phyloP scores from a whole-genome alignment of 2,888 invertebrate species.

The Chrysodeixis includens region DNA sequence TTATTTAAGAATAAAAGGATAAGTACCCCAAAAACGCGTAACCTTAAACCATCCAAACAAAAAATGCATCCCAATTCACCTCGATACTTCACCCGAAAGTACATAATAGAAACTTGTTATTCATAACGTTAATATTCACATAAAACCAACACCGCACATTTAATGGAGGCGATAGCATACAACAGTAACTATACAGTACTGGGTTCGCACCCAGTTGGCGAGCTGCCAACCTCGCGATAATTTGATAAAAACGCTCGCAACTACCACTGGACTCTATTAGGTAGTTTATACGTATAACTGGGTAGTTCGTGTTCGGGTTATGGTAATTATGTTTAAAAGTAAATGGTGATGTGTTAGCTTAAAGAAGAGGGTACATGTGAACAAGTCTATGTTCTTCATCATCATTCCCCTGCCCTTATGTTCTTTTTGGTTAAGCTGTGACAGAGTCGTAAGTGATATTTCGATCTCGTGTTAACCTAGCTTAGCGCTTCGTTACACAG shows the following conservation, averaged over 20 bases:
- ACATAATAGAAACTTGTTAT: slow-evolving; percentile 53
- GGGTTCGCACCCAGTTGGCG: slow-evolving; percentile 64
- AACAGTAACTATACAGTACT: neutral
- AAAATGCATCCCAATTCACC: slow-evolving; percentile 12
- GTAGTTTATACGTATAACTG: slow-evolving; percentile 52
- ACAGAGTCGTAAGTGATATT: too few relatives aligned
- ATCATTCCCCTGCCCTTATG: too few relatives aligned
- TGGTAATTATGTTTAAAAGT: slow-evolving; percentile 11
- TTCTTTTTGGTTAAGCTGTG: too few relatives aligned
- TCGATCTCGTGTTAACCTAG: too few relatives aligned
- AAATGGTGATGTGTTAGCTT: neutral
- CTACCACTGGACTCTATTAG: slow-evolving; percentile 64
- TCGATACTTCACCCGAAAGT: slow-evolving; percentile 6
- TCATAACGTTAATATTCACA: slow-evolving; percentile 56
- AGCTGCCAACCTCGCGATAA: slow-evolving; percentile 75
- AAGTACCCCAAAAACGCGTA: neutral
- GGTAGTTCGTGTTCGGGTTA: slow-evolving; percentile 23
- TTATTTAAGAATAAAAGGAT: too few relatives aligned
- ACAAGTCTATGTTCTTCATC: too few relatives aligned
- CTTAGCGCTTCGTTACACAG: too few relatives aligned
- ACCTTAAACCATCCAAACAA: neutral
- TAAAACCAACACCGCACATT: slow-evolving; percentile 46
- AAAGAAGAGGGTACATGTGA: too few relatives aligned
- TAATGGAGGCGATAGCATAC: slow-evolving; percentile 51
- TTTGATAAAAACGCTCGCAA: slow-evolving; percentile 81